Evolutionary conservation across 2,797 vertebrate species (phyloP).

Genomic region (Pelodytes ibericus): DNA sequence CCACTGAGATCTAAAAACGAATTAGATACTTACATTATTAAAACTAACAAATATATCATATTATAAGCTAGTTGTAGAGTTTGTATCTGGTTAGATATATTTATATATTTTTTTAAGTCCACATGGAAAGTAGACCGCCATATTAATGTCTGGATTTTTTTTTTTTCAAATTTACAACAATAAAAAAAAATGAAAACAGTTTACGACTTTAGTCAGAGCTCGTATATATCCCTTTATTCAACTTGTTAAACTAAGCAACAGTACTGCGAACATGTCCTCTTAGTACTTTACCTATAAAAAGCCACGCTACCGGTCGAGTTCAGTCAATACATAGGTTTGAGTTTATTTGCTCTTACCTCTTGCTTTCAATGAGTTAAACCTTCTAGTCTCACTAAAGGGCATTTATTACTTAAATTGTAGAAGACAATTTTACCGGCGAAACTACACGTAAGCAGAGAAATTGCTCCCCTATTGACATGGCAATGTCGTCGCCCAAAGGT

Average conservation of each 20-base stretch:
- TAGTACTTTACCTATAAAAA: background rate
- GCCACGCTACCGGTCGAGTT: background rate
- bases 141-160: no score
- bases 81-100: no score
- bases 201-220: background rate
- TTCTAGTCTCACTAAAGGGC: constrained; percentile 34
- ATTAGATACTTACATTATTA: no score
- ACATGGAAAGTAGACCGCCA: no score
- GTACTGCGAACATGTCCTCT: background rate
- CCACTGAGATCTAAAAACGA: no score
- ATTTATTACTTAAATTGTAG: constrained; percentile 46
- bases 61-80: no score
- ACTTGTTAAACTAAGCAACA: background rate
- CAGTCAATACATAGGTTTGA: constrained; percentile 22
- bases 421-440: constrained; percentile 47
- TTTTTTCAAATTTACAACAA: no score
- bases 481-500: constrained; percentile 14
- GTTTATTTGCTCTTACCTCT: background rate
- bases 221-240: background rate
- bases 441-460: constrained; percentile 36
- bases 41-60: no score
- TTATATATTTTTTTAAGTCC: no score
- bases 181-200: background rate
- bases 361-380: background rate
- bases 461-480: constrained; percentile 39